Percentiles rank a stretch among this genome's conserved stretches.
Conservation (phyloP, 2,113 vertebrate species). For the Periophthalmodon schlosseri region DNA sequence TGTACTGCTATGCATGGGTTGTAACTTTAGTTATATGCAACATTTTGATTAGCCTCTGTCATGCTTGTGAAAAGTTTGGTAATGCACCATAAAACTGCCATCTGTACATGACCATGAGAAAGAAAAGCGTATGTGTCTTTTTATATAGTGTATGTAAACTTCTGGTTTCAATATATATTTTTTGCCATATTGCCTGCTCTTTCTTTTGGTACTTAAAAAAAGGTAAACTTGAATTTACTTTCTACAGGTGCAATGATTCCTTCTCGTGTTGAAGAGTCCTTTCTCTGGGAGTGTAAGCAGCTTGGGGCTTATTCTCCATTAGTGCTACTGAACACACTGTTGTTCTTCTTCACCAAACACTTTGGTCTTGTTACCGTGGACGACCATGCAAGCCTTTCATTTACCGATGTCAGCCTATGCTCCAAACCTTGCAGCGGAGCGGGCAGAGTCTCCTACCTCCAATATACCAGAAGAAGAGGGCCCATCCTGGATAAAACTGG, state of each 20-base stretch:
- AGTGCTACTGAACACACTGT: conserved; percentile 93
- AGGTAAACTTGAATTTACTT: neutral
- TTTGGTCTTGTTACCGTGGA: conserved; percentile 87
- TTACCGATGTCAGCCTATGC: conserved; percentile 85
- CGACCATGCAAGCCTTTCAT: conserved; percentile 91
- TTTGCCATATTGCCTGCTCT: no score
- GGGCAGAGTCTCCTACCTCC: conserved; percentile 87
- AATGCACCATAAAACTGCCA: neutral
- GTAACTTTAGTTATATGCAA: no score
- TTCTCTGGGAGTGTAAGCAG: conserved; percentile 98
- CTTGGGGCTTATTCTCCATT: conserved; percentile 94
- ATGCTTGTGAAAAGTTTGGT: neutral
- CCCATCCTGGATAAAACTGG: conserved; percentile 44
- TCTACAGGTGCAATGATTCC: conserved; percentile 36
- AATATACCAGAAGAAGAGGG: conserved; percentile 75
- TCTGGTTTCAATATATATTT: no score
- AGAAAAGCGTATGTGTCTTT: no score
- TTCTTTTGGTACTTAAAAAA: neutral
- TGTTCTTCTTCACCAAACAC: conserved; percentile 96
- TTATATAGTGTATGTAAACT: no score
- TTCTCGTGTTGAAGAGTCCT: conserved; percentile 82
- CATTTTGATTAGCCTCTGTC: neutral
- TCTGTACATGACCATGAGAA: no score
- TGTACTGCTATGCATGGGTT: no score
- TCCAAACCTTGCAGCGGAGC: conserved; percentile 84